Evolutionary conservation across 2,113 vertebrate species (phyloP), one percentile per base, ranked within the genome.

Genomic region (Sterna hirundo): DNA sequence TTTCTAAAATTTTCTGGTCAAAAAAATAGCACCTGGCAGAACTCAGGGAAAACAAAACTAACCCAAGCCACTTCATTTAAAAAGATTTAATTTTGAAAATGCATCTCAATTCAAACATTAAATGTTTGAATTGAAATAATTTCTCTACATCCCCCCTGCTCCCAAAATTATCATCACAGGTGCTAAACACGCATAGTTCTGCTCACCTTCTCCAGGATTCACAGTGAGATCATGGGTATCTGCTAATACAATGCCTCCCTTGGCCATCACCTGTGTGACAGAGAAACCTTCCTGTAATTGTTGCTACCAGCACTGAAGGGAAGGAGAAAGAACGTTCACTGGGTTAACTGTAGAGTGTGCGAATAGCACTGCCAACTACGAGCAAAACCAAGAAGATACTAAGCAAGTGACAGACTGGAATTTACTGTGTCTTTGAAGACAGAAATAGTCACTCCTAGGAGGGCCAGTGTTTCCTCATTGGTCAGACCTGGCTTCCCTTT

Each of bases 261-360:
- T 98, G 77, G 98, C 95, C 98, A 98, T 98, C 72, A 98, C 93
- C 98, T 98, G 89, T 34, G 90, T 66, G 88, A 98, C 76, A 93
- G 38, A 94, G 88, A 94, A 66, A 58, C 23, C 22, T 55, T 88
- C 20, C 36, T 66, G 62, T 40, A 88, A 87, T 11, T 42, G 23
- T 21, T 83, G 51, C 13, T 71, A 10, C 7, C 1, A 2, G 10
- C 46, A 36, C 52, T 72, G 60, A 87, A 83, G 58, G 36, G 36
- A 42, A 65, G n/a, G 21, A 75, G 64, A 54, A 84, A 18, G 30
- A 54, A 47, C 1, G 0, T 42, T 92, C 49, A 32, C 40, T 60
- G 54, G 10, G 8, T 75, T 76, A 72, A 46, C 42, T 51, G 18
- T 13, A 72, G n/a, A 36, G 6, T 36, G 13, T 32, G 30, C 20